These are phyloP conservation scores for Lanius ludovicianus DNA, from an alignment of 2,113 vertebrate species.

Conservation along the genomic window DNA sequence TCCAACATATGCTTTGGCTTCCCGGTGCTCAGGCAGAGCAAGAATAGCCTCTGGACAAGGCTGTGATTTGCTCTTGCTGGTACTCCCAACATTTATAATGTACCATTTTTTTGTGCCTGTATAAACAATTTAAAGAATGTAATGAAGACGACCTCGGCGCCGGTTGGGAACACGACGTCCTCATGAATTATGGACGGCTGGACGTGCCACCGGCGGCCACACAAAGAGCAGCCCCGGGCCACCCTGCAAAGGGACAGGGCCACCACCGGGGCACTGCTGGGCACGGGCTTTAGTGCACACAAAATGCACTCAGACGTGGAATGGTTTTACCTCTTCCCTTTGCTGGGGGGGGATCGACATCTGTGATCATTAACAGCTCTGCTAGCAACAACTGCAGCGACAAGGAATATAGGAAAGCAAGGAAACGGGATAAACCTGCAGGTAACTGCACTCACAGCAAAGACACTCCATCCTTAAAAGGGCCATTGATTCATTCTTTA, in stretches of 20 bases:
- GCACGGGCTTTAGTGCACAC: fast-evolving
- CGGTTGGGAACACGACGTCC: neutral
- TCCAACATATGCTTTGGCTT: slow-evolving; percentile 97
- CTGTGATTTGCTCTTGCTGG: slow-evolving; percentile 77
- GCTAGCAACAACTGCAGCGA: fast-evolving
- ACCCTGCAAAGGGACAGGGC: neutral
- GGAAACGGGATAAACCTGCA: neutral
- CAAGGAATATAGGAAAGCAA: neutral
- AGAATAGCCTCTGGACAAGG: slow-evolving; percentile 84
- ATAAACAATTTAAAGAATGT: slow-evolving; percentile 8
- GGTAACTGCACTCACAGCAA: neutral
- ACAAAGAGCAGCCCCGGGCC: neutral
- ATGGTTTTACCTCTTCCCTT: fast-evolving
- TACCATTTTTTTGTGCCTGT: neutral
- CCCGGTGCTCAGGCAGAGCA: slow-evolving; percentile 84
- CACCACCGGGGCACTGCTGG: neutral
- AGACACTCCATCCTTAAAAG: neutral
- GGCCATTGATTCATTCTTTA: neutral
- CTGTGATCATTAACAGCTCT: neutral
- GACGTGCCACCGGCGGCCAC: neutral
- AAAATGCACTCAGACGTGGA: fast-evolving
- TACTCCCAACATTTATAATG: slow-evolving; percentile 58
- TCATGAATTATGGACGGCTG: neutral
- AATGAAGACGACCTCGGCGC: slow-evolving; percentile 30
- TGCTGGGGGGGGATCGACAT: fast-evolving